Evolutionary conservation across 2,113 vertebrate genomes (phyloP), one percentile per base, ranked within the genome.

Genomic region (Leptobrachium ailaonicum): DNA sequence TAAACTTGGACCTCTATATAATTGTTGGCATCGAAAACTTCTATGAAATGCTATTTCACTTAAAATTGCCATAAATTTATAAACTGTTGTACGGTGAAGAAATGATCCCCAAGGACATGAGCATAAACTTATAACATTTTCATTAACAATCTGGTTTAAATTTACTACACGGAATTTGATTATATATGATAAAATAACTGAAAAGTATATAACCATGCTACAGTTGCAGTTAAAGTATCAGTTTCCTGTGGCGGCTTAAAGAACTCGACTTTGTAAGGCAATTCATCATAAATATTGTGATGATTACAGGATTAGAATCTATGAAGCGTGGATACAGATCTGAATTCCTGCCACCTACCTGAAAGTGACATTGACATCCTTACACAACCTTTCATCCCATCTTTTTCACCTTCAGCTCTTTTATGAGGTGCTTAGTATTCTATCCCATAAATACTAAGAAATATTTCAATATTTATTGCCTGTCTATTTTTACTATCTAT

Each of bases 1-100:
- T 87, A 87, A 85, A 85, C 87, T 79, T 88, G 82, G 82, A 83
- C 68, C 82, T 86, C 84, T 92, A 86, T 84, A 84, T 83, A 76
- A 83, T 76, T 85, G 83, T 72, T 89, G 69, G 64, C 82, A 87
- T 87, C 84, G 85, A 87, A 88, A 32, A 87, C 84, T 85, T 86
- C 86, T 84, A 86, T 84, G 84, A 91, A 90, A 88, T 82, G 82
- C 77, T 90, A 83, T 87, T 89, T 89, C 77, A 83, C 84, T 90
- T 93, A 85, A 85, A 85, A 87, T 86, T 69, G 82, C 79, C 86
- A 88, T 85, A 87, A 88, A 90, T 83, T 89, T 90, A 88, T 87
- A 88, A 89, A 41, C 84, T 89, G 87, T 87, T 90, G 76, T 81
- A 85, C 71, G 85, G 64, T 83, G 85, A 84, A 87, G 82, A 80